Percentiles rank a stretch among this genome's conserved stretches.
phyloP scores from a whole-genome alignment of 1,140 invertebrate genomes.

The Ceratina japonica region DNA sequence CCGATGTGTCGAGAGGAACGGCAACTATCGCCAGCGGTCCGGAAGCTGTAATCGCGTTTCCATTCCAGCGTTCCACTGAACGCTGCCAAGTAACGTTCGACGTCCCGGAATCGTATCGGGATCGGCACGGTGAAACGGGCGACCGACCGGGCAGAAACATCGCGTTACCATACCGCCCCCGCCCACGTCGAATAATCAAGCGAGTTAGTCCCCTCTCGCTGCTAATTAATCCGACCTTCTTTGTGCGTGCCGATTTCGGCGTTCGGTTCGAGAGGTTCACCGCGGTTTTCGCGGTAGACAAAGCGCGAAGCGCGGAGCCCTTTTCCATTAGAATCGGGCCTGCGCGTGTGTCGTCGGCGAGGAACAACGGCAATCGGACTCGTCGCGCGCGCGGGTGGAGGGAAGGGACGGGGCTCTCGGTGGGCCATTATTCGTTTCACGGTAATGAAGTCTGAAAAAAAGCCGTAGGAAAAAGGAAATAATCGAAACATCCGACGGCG shows the following conservation, averaged over 20 bases:
- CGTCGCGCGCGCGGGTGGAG: too few relatives aligned
- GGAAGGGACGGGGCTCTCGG: too few relatives aligned
- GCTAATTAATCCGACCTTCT: background rate
- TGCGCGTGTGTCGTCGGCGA: background rate
- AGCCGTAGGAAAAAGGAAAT: background rate
- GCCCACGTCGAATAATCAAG: too few relatives aligned
- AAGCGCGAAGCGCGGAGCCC: background rate
- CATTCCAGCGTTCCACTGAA: background rate
- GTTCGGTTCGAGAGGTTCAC: background rate
- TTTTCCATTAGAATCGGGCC: background rate
- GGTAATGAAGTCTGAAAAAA: background rate
- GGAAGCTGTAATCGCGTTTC: conserved; percentile 23
- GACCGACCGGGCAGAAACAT: too few relatives aligned
- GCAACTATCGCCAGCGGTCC: background rate
- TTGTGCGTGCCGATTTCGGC: background rate
- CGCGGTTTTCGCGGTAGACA: background rate
- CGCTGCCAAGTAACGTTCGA: background rate
- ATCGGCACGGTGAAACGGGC: background rate
- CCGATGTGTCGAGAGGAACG: background rate
- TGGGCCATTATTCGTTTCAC: background rate
- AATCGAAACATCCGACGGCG: background rate
- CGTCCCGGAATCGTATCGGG: background rate
- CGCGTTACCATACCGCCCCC: too few relatives aligned
- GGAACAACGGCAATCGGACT: background rate
- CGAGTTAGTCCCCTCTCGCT: background rate